These are phyloP conservation scores for Drosophila navojoa DNA, from an alignment of 1,140 invertebrate genomes.

Conservation along the genomic window DNA sequence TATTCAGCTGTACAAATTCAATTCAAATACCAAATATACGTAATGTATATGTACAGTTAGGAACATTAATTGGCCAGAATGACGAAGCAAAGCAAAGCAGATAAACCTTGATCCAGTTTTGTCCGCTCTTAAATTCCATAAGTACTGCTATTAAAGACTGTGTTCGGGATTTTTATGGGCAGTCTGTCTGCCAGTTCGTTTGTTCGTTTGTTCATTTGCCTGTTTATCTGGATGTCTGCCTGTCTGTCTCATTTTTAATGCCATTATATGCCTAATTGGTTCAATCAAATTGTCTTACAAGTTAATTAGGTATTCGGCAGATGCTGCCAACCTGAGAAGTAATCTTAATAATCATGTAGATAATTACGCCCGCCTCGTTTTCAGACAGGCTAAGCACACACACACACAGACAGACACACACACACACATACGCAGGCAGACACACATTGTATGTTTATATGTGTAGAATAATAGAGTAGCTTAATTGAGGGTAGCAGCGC, in stretches of 20 bases:
- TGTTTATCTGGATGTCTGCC: background rate
- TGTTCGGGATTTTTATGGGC: background rate
- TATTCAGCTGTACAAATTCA: too few species aligned
- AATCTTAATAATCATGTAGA: conserved; percentile 58
- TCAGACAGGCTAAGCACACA: conserved; percentile 15
- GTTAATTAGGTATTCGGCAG: conserved; percentile 57
- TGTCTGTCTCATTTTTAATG: conserved; percentile 24
- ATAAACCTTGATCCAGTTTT: background rate
- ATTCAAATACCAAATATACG: too few species aligned
- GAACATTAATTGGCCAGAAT: too few species aligned
- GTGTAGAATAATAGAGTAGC: background rate
- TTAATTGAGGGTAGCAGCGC: background rate
- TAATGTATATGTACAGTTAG: too few species aligned
- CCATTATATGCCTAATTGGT: conserved; percentile 49
- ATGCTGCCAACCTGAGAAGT: conserved; percentile 17
- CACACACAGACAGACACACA: conserved; percentile 13
- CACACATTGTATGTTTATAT: background rate
- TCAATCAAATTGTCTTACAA: conserved; percentile 63
- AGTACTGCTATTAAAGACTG: background rate
- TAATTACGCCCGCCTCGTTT: conserved; percentile 34
- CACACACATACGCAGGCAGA: background rate
- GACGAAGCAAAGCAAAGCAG: too few species aligned
- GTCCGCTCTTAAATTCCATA: background rate
- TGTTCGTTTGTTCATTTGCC: background rate
- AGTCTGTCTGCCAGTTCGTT: background rate